phyloP scores from a whole-genome alignment of 1,140 invertebrate genomes.

The Batillaria attramentaria region DNA sequence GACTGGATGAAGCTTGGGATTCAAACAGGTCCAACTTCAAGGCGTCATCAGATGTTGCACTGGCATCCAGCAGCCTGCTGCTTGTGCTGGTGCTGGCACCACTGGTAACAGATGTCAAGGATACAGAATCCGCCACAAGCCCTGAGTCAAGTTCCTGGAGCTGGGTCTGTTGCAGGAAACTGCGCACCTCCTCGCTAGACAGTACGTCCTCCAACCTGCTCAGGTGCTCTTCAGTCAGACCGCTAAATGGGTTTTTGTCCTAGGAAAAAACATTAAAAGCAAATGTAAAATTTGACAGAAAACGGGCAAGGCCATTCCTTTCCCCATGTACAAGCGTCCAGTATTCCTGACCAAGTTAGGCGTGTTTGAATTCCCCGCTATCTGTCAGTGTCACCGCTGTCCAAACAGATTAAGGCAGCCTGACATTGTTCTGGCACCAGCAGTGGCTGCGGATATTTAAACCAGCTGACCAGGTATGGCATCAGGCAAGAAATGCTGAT shows the following conservation, averaged over 20 bases:
- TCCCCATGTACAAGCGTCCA: slow-evolving; percentile 32
- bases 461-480: no score
- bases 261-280: no score
- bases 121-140: slow-evolving; percentile 24
- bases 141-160: slow-evolving; percentile 24
- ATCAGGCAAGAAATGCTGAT: no score
- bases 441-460: no score
- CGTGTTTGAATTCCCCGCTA: no score
- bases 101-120: background rate
- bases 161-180: slow-evolving; percentile 76
- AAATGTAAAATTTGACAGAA: no score
- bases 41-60: slow-evolving; percentile 31
- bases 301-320: no score
- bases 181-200: slow-evolving; percentile 76
- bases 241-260: slow-evolving; percentile 74
- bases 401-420: no score
- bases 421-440: no score
- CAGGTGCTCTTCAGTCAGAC: slow-evolving; percentile 77
- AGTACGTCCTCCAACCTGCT: slow-evolving; percentile 76
- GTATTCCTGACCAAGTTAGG: no score
- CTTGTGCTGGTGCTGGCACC: background rate
- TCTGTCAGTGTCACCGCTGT: no score
- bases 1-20: slow-evolving; percentile 11
- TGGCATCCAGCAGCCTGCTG: slow-evolving; percentile 3
- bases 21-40: slow-evolving; percentile 45